A percentile compares a stretch with the other conserved stretches of the same genome.
phyloP scores from a whole-genome alignment of 2,888 invertebrate species.

The Sphinx pinastri region DNA sequence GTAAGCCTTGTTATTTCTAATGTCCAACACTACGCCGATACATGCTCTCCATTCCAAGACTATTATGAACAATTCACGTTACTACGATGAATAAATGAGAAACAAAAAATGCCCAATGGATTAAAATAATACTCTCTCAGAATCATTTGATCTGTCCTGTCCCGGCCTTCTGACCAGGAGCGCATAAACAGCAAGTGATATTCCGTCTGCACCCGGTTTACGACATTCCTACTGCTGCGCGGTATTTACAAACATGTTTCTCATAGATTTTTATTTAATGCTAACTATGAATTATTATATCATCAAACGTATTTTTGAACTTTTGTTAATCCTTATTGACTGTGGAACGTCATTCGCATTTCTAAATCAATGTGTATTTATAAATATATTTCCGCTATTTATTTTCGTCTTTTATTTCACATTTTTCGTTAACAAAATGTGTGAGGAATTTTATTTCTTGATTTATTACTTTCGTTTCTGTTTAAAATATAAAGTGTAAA shows the following conservation, averaged over 20 bases:
- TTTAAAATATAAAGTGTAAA: not conserved
- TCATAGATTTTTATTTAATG: conserved; percentile 77
- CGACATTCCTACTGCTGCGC: conserved; percentile 81
- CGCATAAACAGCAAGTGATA: conserved; percentile 18
- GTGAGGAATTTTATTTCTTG: conserved; percentile 5
- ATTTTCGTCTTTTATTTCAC: not conserved
- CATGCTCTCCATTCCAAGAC: no score
- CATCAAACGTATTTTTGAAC: conserved; percentile 82
- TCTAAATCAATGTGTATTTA: conserved; percentile 8
- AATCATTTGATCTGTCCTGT: conserved; percentile 12
- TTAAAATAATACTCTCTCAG: not conserved
- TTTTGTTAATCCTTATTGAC: conserved; percentile 62
- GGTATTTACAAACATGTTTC: conserved; percentile 84
- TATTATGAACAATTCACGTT: no score
- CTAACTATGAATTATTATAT: conserved; percentile 78
- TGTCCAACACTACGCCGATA: no score
- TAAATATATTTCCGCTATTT: conserved; percentile 1
- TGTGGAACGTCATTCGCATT: conserved; percentile 17
- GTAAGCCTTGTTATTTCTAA: no score
- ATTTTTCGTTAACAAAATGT: not conserved
- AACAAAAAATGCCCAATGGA: no score
- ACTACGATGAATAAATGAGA: no score
- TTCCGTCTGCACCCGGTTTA: conserved; percentile 76
- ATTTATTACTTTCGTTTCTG: not conserved
- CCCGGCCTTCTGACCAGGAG: conserved; percentile 12